Evolutionary conservation across 2,888 invertebrate genomes (phyloP).

Genomic region (Temnothorax rugatulus): DNA sequence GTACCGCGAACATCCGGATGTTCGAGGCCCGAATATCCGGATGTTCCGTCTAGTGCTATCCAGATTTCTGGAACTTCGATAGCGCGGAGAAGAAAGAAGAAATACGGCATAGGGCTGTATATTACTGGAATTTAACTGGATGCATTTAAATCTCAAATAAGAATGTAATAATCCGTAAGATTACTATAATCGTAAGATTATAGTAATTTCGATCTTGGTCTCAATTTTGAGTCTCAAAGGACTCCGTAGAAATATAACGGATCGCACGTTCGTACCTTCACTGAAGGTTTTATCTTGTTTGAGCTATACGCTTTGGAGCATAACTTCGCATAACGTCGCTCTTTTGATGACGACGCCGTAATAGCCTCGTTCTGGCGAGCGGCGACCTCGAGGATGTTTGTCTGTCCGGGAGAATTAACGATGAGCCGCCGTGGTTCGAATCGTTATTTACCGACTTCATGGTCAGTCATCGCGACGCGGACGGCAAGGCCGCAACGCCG

Average conservation of each 20-base stretch:
- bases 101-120: neutral
- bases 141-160: neutral
- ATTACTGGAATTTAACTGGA: neutral
- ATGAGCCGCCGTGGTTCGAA: constrained; percentile 44
- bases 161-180: neutral
- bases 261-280: neutral
- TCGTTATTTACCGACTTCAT: constrained; percentile 62
- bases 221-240: neutral
- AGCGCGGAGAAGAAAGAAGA: neutral
- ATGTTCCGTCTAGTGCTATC: neutral
- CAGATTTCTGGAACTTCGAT: neutral
- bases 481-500: constrained; percentile 13
- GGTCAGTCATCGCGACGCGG: constrained; percentile 37
- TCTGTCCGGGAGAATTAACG: constrained; percentile 54
- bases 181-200: neutral
- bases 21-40: neutral
- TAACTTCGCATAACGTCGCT: neutral
- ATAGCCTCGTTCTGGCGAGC: neutral
- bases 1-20: neutral
- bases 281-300: neutral
- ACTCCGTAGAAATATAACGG: neutral
- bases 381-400: constrained; percentile 36
- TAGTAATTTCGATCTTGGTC: neutral
- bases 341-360: constrained; percentile 14
- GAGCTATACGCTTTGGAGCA: neutral